phyloP scores from a whole-genome alignment of 2,888 invertebrate genomes.

The Chrysolina haemoptera region DNA sequence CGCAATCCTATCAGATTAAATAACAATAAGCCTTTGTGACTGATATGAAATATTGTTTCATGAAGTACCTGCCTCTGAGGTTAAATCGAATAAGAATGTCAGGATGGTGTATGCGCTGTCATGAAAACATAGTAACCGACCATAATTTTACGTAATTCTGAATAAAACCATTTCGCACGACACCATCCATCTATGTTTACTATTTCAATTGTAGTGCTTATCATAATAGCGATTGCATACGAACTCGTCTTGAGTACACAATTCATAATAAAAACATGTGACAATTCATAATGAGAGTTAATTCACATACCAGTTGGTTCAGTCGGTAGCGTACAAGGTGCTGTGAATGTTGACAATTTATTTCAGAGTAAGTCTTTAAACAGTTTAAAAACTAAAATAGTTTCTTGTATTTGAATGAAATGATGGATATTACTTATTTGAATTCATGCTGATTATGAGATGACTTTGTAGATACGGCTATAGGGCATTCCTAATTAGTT shows the following conservation, averaged over 20 bases:
- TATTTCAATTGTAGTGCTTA: constrained; percentile 27
- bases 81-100: neutral
- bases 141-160: neutral
- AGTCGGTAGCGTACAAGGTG: neutral
- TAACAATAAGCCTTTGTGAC: constrained; percentile 10
- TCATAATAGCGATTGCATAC: constrained; percentile 43
- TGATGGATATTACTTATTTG: neutral
- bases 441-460: too few relatives aligned
- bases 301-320: constrained; percentile 21
- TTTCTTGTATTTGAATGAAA: neutral
- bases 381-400: neutral
- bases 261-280: constrained; percentile 48
- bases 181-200: neutral
- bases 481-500: neutral
- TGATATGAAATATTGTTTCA: constrained; percentile 13
- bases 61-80: neutral
- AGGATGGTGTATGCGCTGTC: neutral
- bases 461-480: neutral
- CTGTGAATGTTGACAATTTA: constrained; percentile 2
- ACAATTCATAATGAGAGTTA: constrained; percentile 36
- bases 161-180: neutral
- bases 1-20: constrained; percentile 4
- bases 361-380: neutral
- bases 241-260: constrained; percentile 48
- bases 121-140: neutral